Percentiles rank a stretch among this genome's conserved stretches.
Conservation (phyloP, 2,888 invertebrate genomes). For the Cheilosia vernalis region DNA sequence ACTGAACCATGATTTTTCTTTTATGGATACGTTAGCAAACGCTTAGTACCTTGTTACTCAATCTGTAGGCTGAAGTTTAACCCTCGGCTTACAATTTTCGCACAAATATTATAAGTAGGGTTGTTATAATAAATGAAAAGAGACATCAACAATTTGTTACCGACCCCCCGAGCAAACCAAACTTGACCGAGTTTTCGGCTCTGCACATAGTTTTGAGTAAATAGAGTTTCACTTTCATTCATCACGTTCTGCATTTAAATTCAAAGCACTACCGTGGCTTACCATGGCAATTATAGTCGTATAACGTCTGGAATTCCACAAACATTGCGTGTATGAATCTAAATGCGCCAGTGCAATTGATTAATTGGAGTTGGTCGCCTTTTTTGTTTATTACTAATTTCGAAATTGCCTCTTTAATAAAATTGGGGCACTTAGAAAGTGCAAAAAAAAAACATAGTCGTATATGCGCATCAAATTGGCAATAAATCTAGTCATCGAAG, state of each 20-base stretch:
- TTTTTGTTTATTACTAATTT: slow-evolving; percentile 56
- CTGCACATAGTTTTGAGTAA: slow-evolving; percentile 16
- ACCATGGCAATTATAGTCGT: slow-evolving; percentile 18
- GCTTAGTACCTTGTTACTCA: not conserved
- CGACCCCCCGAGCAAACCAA: slow-evolving; percentile 34
- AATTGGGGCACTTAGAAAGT: slow-evolving; percentile 57
- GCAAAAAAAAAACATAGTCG: slow-evolving; percentile 17
- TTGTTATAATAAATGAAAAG: not conserved
- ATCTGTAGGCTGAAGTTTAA: not conserved
- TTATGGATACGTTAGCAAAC: slow-evolving; percentile 13
- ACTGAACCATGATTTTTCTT: slow-evolving; percentile 10
- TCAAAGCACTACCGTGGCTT: slow-evolving; percentile 6
- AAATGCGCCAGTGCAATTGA: slow-evolving; percentile 51
- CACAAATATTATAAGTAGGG: not conserved
- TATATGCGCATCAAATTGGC: slow-evolving; percentile 3
- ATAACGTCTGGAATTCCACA: slow-evolving; percentile 53
- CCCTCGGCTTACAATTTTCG: not conserved
- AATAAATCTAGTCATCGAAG: not conserved
- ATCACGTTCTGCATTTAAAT: slow-evolving; percentile 58
- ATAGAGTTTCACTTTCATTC: slow-evolving; percentile 67
- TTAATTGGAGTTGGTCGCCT: slow-evolving; percentile 44
- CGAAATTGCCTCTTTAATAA: slow-evolving; percentile 53
- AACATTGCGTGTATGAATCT: slow-evolving; percentile 45
- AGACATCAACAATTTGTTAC: slow-evolving; percentile 17
- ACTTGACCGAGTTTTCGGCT: slow-evolving; percentile 60